Evolutionary conservation across 2,797 vertebrate species (phyloP).

Genomic region (Sebastes miniatus): DNA sequence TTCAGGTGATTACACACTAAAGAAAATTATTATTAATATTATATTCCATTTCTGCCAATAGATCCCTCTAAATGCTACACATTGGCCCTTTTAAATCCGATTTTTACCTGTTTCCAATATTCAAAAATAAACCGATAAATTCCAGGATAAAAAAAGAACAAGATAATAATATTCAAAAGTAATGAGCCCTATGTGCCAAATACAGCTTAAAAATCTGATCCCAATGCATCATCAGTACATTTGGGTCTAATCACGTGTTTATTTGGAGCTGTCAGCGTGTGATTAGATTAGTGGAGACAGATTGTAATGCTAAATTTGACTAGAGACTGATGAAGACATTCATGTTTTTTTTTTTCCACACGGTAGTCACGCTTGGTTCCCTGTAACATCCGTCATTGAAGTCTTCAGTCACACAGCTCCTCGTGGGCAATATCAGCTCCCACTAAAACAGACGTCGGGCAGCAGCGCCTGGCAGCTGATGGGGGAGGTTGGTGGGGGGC

Average conservation of each 20-base stretch:
- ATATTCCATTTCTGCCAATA: no score
- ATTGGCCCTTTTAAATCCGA: neutral
- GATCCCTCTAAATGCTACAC: neutral
- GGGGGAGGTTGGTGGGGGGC: neutral
- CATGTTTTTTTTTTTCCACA: neutral
- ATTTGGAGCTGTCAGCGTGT: neutral
- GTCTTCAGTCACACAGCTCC: neutral
- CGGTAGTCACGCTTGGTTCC: neutral
- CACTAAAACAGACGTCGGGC: conserved; percentile 26
- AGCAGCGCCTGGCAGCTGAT: conserved; percentile 31
- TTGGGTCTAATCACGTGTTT: neutral
- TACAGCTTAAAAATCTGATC: neutral
- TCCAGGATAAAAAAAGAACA: neutral
- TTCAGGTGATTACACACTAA: no score
- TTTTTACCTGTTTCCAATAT: neutral
- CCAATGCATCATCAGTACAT: neutral
- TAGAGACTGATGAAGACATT: neutral
- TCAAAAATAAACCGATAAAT: neutral
- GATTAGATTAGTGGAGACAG: neutral
- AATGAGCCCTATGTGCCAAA: neutral
- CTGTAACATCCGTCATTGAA: neutral
- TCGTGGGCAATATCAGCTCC: conserved; percentile 10
- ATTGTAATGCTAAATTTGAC: neutral
- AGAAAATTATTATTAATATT: no score
- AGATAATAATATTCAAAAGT: neutral